Conservation (phyloP, 2,797 vertebrate species). For the Clamator glandarius region DNA sequence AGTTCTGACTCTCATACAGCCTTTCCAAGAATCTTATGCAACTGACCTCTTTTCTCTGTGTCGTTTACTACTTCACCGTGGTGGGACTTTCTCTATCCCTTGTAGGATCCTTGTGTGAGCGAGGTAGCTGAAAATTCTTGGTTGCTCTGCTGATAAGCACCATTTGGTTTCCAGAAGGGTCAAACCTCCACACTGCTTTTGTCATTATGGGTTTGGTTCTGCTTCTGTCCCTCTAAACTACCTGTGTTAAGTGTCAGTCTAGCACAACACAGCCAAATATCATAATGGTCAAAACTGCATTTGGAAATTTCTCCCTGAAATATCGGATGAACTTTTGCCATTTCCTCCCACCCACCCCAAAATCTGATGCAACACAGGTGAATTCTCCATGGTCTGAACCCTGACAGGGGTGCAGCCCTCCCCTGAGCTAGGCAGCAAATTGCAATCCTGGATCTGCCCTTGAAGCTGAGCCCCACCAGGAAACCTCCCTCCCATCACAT, state of each 20-base stretch:
- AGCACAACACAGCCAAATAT: background rate
- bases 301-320: background rate
- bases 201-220: background rate
- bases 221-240: background rate
- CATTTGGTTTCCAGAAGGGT: background rate
- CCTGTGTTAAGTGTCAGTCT: background rate
- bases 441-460: background rate
- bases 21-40: conserved; percentile 23
- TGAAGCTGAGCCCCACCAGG: background rate
- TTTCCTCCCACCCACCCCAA: background rate
- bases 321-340: background rate
- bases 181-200: background rate
- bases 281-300: background rate
- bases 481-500: background rate
- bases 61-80: background rate
- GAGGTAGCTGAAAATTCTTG: background rate
- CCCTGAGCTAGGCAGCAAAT: background rate
- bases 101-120: background rate
- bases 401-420: background rate
- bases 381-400: background rate
- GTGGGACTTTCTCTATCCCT: background rate
- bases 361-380: fast-evolving
- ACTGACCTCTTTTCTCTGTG: background rate
- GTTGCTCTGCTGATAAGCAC: background rate
- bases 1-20: background rate